Conservation (phyloP, 2,888 invertebrate species). For the Orthosia gracilis region DNA sequence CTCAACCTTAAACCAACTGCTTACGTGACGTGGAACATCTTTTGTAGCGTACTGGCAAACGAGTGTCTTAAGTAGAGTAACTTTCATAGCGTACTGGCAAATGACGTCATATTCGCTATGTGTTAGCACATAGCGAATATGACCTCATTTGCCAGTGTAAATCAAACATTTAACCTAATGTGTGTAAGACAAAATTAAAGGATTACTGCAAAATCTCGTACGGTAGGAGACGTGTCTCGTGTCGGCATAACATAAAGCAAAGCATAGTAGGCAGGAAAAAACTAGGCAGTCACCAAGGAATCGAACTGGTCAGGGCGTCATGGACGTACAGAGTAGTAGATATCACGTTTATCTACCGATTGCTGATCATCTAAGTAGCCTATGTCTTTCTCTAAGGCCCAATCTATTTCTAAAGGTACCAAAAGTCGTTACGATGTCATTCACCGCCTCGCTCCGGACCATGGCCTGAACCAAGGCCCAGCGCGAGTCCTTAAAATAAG, state of each 20-base stretch:
- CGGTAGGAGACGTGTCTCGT: too few species aligned
- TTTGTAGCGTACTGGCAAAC: constrained; percentile 1
- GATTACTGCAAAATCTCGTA: constrained; percentile 17
- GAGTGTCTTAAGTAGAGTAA: constrained; percentile 1
- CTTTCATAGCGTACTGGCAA: constrained; percentile 16
- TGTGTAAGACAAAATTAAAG: constrained; percentile 11
- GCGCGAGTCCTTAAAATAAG: too few species aligned
- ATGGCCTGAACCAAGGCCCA: too few species aligned
- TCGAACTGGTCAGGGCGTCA: background rate
- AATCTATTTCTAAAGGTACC: too few species aligned
- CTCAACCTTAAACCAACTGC: constrained; percentile 11
- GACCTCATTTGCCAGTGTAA: too few species aligned
- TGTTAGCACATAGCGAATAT: too few species aligned
- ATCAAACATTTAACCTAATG: background rate
- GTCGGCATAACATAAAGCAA: background rate
- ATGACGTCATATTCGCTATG: constrained; percentile 19
- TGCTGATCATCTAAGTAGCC: too few species aligned
- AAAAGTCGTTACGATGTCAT: too few species aligned
- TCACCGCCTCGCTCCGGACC: too few species aligned
- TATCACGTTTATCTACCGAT: too few species aligned
- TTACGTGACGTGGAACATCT: constrained; percentile 34
- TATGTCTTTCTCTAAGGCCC: too few species aligned
- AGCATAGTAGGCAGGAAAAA: background rate
- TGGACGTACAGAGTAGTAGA: too few species aligned
- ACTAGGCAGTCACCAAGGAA: background rate